Conservation (phyloP, 2,888 invertebrate species). For the Syrphus vitripennis region DNA sequence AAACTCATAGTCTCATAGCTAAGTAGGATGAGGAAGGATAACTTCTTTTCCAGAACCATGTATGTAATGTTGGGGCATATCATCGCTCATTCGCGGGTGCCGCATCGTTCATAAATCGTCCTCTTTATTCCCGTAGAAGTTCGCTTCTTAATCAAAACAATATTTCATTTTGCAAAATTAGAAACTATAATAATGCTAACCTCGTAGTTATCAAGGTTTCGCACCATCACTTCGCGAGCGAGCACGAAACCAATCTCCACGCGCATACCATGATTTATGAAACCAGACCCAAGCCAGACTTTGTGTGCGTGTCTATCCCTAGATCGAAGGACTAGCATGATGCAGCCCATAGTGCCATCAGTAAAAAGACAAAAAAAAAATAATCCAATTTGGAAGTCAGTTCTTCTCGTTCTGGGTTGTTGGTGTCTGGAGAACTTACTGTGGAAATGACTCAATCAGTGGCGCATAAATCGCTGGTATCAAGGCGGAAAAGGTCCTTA, state of each 20-base stretch:
- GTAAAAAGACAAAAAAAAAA: neutral
- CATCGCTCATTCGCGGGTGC: slow-evolving; percentile 61
- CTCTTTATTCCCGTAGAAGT: neutral
- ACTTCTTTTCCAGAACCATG: slow-evolving; percentile 12
- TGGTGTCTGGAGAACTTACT: neutral
- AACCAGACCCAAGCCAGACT: slow-evolving; percentile 25
- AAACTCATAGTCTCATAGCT: slow-evolving; percentile 48
- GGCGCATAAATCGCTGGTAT: slow-evolving; percentile 62
- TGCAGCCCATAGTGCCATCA: neutral
- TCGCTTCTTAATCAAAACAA: slow-evolving; percentile 58
- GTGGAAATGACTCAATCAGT: slow-evolving; percentile 64
- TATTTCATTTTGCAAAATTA: slow-evolving; percentile 69
- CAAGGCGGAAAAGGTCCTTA: slow-evolving; percentile 60
- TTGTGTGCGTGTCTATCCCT: slow-evolving; percentile 27
- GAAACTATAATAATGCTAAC: slow-evolving; percentile 55
- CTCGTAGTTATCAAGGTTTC: slow-evolving; percentile 43
- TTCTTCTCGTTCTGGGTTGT: slow-evolving; percentile 25
- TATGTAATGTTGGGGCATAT: slow-evolving; percentile 23
- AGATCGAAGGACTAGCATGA: neutral
- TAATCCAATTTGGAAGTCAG: slow-evolving; percentile 63
- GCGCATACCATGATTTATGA: slow-evolving; percentile 56
- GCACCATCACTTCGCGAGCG: slow-evolving; percentile 33
- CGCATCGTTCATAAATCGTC: slow-evolving; percentile 49
- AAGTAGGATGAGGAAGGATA: neutral
- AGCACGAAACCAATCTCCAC: slow-evolving; percentile 45